Evolutionary conservation across 2,113 vertebrate species (phyloP), one percentile per base, ranked within the genome.

Genomic region (Muscicapa adusta): DNA sequence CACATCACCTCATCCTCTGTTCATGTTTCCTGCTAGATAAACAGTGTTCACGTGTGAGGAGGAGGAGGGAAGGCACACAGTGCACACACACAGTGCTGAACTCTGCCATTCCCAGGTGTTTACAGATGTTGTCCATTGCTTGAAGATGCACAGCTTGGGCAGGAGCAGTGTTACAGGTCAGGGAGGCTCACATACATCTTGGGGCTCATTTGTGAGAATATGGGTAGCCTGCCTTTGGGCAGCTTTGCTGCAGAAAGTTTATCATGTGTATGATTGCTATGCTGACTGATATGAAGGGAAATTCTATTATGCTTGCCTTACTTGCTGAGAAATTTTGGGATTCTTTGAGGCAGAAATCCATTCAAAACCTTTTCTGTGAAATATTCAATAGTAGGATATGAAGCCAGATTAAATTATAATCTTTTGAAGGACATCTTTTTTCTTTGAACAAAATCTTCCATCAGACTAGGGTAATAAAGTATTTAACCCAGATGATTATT

Each of bases 41-140:
- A 36, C 8, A 19, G 2, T 8, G 19, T 14, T 58, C 34, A 6
- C 8, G 5, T 0, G 0, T 56, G 38, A 74, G 51, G 38, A 50
- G 7, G 10, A 34, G 36, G 47, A 65, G 24, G 20, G 25, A 47
- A 77, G 34, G 18, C 16, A 62, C 16, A 10, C 18, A 4, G 10
- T 24, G 18, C 34, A 42, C 9, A 26, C 9, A 26, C 1, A 1
- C 3, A 11, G 1, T n/a, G 36, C 23, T 60, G 47, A 43, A 23
- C 25, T 82, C 19, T 63, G 29, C 43, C 10, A 3, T 48, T 56
- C 29, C 56, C 23, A 10, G 18, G 18, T 43, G 29, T 47, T 70
- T 62, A 24, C 38, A 29, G 56, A 50, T 60, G 31, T 11, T 8
- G 28, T 20, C 48, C 5, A 1, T 25, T 66, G 65, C 34, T 24